These are phyloP conservation scores for Malurus leucopterus DNA, from an alignment of 2,797 vertebrate species.

Conservation along the genomic window DNA sequence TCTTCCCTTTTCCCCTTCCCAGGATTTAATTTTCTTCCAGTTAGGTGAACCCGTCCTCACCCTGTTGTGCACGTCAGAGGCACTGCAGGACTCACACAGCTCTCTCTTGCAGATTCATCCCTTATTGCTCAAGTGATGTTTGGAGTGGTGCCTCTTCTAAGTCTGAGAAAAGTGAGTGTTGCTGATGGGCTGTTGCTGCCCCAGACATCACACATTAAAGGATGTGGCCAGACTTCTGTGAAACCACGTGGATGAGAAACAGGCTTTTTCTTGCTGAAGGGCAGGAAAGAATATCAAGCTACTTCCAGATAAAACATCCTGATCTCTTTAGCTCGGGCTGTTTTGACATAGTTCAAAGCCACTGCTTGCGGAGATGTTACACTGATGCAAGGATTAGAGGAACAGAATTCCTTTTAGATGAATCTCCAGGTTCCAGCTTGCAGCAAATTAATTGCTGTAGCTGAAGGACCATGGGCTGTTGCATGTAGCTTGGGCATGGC, in stretches of 20 bases:
- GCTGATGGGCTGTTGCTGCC: conserved; percentile 53
- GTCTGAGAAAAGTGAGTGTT: conserved; percentile 88
- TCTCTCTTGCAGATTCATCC: conserved; percentile 85
- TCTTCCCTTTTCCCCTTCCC: background rate
- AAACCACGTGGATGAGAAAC: conserved; percentile 26
- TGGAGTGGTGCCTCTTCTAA: conserved; percentile 92
- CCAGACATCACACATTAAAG: conserved; percentile 40
- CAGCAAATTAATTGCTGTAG: background rate
- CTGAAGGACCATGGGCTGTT: background rate
- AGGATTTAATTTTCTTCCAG: background rate
- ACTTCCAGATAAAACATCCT: conserved; percentile 65
- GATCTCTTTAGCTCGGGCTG: conserved; percentile 39
- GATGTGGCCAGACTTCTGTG: conserved; percentile 55
- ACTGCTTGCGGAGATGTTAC: conserved; percentile 18
- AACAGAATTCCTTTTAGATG: conserved; percentile 18
- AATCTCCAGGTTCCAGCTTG: background rate
- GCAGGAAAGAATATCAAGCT: conserved; percentile 58
- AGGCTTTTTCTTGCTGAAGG: conserved; percentile 50
- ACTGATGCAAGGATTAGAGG: background rate
- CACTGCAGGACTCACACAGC: background rate
- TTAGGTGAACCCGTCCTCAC: background rate
- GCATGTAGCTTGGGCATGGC: background rate
- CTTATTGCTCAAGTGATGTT: conserved; percentile 97
- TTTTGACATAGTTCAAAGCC: conserved; percentile 55
- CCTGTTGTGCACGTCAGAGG: background rate